Evolutionary conservation across 2,113 vertebrate genomes (phyloP).

Genomic region (Crotophaga sulcirostris): DNA sequence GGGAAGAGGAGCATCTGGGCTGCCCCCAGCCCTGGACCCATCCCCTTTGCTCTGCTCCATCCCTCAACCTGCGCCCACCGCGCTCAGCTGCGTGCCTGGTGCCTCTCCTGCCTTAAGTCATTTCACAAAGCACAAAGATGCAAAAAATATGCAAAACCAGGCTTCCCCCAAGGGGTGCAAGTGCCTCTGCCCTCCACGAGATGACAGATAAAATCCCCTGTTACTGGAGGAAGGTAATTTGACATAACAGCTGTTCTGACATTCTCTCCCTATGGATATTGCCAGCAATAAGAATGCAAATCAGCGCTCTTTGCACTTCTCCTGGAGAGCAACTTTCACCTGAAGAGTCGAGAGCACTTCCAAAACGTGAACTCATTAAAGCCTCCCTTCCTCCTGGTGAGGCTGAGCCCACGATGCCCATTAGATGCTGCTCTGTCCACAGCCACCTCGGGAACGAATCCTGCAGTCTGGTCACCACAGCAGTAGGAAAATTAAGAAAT

Average conservation of each 20-base stretch:
- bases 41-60: background rate
- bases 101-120: background rate
- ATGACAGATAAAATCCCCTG: conserved; percentile 67
- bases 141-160: conserved; percentile 24
- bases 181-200: conserved; percentile 59
- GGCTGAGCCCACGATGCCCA: background rate
- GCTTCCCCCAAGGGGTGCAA: conserved; percentile 47
- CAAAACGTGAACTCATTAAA: conserved; percentile 44
- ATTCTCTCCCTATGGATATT: conserved; percentile 68
- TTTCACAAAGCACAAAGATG: background rate
- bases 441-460: background rate
- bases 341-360: conserved; percentile 30
- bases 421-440: background rate
- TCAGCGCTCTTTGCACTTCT: conserved; percentile 55
- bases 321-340: conserved; percentile 58
- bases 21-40: background rate
- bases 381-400: background rate
- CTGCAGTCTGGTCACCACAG: background rate
- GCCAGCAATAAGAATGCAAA: conserved; percentile 72
- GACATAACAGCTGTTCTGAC: conserved; percentile 74
- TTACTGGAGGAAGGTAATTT: conserved; percentile 67
- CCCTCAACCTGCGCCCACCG: background rate
- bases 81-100: accelerated
- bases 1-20: background rate
- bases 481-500: background rate